Evolutionary conservation across 1,140 invertebrate genomes (phyloP), one percentile per base, ranked within the genome.

Genomic region (Formica exsecta): DNA sequence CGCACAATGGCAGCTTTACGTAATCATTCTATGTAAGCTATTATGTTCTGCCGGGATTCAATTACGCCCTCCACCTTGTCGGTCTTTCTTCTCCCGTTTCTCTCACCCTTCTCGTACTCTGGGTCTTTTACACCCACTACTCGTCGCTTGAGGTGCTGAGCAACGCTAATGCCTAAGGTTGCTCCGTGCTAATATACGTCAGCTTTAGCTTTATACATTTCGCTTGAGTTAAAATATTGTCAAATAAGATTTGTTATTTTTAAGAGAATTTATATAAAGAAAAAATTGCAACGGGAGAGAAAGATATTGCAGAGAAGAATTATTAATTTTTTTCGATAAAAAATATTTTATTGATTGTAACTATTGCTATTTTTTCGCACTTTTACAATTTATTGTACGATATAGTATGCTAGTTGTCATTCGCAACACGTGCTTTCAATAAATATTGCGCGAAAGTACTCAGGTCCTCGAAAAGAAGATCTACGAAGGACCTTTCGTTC

Each of bases 21-120:
- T 92, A 92, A 92, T 92, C 90, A 86, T 85, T 84, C 85, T 89
- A 73, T 71, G 81, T 89, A 91, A 91, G 87, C 87, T 89, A 89
- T 91, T 86, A 87, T 89, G 87, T 86, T 87, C 75, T 84, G 68
- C 75, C 74, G 85, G 76, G 80, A 92, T 92, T 92, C 91, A 91
- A 92, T 92, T 92, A 92, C 89, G 83, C 65, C 73, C 86, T 85
- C 80, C 61, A 71, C 71, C 75, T 90, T 90, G 86, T 61, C 48
- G 59, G 70, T 77, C 59, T 80, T 16, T 51, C 51, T 71, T 65
- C 59, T 9, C 66, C 54, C 59, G 57, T 61, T 41, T 64, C 64
- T 48, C 38, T 66, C 74, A 61, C 36, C 59, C 68, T 71, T 86
- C 62, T 75, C 87, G 44, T 44, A 44, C 61, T 11, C 41, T 19